Conservation (phyloP, 2,888 invertebrate species). For the Theodoxus fluviatilis region DNA sequence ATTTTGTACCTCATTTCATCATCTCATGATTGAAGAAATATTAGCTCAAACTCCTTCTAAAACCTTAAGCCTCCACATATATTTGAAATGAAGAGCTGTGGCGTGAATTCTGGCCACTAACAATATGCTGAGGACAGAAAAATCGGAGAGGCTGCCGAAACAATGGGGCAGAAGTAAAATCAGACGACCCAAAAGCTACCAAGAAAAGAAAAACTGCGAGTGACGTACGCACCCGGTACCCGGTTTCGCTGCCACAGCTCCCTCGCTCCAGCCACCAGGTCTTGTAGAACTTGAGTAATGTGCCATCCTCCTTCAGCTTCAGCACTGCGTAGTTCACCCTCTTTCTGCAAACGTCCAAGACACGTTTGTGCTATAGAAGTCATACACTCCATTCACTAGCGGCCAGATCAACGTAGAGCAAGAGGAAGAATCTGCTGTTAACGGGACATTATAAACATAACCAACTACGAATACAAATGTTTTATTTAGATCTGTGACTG, state of each 20-base stretch:
- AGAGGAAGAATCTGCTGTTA: no score
- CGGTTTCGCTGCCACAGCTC: slow-evolving; percentile 63
- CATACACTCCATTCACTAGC: no score
- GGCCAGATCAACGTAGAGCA: no score
- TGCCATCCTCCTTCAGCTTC: slow-evolving; percentile 87
- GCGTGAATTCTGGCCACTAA: no score
- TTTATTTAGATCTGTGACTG: not conserved
- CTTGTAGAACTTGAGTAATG: slow-evolving; percentile 85
- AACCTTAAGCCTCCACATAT: no score
- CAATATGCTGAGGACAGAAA: not conserved
- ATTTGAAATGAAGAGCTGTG: no score
- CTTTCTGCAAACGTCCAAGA: slow-evolving; percentile 79
- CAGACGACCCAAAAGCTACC: not conserved
- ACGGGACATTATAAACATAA: no score
- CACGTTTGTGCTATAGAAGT: no score
- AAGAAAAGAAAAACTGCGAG: not conserved
- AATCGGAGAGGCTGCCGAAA: not conserved
- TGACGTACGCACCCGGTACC: slow-evolving; percentile 37
- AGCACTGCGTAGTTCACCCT: slow-evolving; percentile 90
- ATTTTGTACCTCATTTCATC: no score
- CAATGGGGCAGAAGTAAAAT: not conserved
- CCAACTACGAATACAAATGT: not conserved
- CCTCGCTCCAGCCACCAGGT: slow-evolving; percentile 90
- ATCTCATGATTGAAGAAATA: no score
- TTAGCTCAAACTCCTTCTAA: no score